Evolutionary conservation across 2,888 invertebrate species (phyloP), one percentile per base, ranked within the genome.

Genomic region (Acronicta psi): DNA sequence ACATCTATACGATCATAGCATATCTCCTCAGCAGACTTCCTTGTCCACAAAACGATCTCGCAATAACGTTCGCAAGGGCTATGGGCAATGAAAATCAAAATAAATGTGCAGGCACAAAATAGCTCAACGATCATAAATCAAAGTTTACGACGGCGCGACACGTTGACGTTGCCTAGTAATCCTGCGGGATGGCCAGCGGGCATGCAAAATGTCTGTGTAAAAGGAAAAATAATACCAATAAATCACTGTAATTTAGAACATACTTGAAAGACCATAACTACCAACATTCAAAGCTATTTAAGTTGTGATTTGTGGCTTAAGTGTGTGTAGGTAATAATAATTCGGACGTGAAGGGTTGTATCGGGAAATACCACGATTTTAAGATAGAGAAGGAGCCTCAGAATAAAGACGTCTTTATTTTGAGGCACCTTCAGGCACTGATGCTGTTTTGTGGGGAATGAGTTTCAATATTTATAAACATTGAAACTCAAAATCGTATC

Each of bases 191-290:
- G 68, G 62, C 44, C 44, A 18, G 63, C 37, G 61, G 65, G 61
- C 69, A 56, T 55, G 73, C 74, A 59, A 76, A 79, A 77, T 80
- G 69, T 70, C 61, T 51, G 67, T 58, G 59, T 80, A 77, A 77
- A 75, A 75, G 72, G 77, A 79, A 80, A 79, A 81, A 79, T 81
- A 78, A 76, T 77, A 57, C 59, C 54, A 55, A 67, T 75, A 85
- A 86, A 85, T 86, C 81, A 83, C 80, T 77, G 76, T 84, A 82
- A 85, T 88, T 85, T 84, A 87, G 78, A 73, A 75, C 80, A 72
- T 69, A 81, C 75, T 46, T 53, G 42, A 54, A 54, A 50, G 41
- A 56, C 36, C 14, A 58, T 41, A n/a, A n/a, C n/a, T n/a, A 36
- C 47, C 51, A 59, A 63, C 14, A 65, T 41, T 59, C 45, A 56